phyloP scores from a whole-genome alignment of 2,113 vertebrate genomes.

The Puma concolor region DNA sequence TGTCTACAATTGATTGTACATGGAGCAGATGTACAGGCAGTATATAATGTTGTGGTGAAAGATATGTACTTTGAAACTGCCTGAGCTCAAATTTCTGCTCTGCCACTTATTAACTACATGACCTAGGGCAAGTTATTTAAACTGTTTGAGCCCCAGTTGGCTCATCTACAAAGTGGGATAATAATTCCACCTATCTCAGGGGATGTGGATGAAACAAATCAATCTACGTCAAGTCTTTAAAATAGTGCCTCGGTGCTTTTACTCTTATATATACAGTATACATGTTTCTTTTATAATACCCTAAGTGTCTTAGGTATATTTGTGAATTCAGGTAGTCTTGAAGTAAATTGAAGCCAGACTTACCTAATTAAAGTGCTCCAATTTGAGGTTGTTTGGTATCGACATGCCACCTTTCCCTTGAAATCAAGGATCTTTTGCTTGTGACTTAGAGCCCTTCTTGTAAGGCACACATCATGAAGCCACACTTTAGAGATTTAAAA shows the following conservation, averaged over 20 bases:
- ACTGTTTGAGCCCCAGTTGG: slow-evolving; percentile 19
- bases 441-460: neutral
- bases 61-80: neutral
- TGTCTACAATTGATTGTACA: neutral
- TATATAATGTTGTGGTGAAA: neutral
- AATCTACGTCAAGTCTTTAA: slow-evolving; percentile 1
- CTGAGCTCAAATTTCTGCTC: neutral
- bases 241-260: neutral
- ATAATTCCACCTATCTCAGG: slow-evolving; percentile 27
- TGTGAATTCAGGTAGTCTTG: neutral
- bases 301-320: neutral
- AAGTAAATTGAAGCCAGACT: neutral
- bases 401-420: neutral
- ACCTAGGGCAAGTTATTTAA: slow-evolving; percentile 46
- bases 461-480: neutral
- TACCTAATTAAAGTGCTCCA: neutral
- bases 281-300: neutral
- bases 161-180: slow-evolving; percentile 53
- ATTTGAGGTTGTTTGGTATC: neutral
- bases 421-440: neutral
- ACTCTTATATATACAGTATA: neutral
- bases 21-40: neutral
- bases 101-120: neutral
- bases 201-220: slow-evolving; percentile 13
- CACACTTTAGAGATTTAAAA: neutral